Base-by-base conservation (phyloP, 2,888 invertebrate genomes). In the Silvanus unidentatus region DNA sequence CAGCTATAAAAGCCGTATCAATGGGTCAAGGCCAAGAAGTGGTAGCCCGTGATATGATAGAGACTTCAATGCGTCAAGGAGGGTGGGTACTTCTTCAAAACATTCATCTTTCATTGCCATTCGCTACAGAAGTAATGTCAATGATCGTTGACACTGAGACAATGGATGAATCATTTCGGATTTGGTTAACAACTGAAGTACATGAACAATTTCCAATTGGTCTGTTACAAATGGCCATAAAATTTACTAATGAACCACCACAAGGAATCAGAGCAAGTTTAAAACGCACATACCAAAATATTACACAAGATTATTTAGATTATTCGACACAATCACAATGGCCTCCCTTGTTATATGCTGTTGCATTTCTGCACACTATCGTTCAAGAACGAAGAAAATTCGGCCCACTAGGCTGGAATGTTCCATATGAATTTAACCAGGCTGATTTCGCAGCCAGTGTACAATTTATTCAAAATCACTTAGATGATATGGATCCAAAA, bases 1-100 rank as follows among this genome's bases (percentile, higher is more conserved):
- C 62, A 89, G 88, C 77, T 45, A 67, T 90, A 10, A 85, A 86
- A 65, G 83, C 89, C 1, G 92, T 97, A 3, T 97, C 96, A 4
- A 96, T 97, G 96, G 97, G 97, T 2, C 97, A 97, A 77, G 97
- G 96, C 0, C 96, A 97, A 75, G 97, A 87, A 65, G 73, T 71
- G 5, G 71, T 72, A 2, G 72, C 72, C 1, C 63, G 62, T 45
- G 73, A 72, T 37, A 69, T 72, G 68, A 70, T 72, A 39, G 70
- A 71, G 49, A 55, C 54, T 2, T 65, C 70, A 0, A 69, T 71
- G 63, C 42, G 66, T 2, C 69, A 73, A 52, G 96, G 97, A 0
- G 88, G 91, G 10, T 97, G 96, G 96, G 91, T 96, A 1, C 75
- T 97, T 8, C 76, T 97, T 5, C 96, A 97, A 75, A 97, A 97